Conservation (phyloP, 2,113 vertebrate genomes). For the Microtus ochrogaster region DNA sequence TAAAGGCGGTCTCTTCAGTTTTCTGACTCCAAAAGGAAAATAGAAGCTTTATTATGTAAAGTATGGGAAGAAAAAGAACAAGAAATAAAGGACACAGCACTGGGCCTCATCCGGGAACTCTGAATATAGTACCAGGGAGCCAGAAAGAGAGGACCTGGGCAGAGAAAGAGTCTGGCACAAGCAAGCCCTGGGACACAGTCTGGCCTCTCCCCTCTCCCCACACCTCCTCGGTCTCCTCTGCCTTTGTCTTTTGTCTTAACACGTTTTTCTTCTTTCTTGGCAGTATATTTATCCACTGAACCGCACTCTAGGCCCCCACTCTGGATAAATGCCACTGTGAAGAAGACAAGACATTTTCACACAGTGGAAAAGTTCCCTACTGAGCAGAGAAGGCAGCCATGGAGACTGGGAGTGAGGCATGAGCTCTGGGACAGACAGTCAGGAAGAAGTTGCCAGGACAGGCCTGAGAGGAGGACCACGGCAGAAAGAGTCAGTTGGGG, state of each 20-base stretch:
- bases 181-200: no score
- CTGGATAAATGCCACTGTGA: neutral
- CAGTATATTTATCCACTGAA: neutral
- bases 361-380: neutral
- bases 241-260: neutral
- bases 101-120: constrained; percentile 51
- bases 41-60: constrained; percentile 78
- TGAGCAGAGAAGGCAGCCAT: neutral
- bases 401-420: neutral
- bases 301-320: neutral
- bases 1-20: constrained; percentile 64
- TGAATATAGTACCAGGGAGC: constrained; percentile 42
- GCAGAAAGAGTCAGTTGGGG: neutral
- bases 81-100: constrained; percentile 32
- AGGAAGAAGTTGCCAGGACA: neutral
- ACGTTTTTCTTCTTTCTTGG: constrained; percentile 14
- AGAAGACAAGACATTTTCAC: neutral
- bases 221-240: neutral
- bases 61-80: constrained; percentile 48
- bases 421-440: neutral
- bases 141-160: neutral
- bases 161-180: neutral
- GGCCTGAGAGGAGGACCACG: neutral
- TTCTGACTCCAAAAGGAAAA: constrained; percentile 64
- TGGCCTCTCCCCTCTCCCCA: neutral